These are phyloP conservation scores for Gavialis gangeticus DNA, from an alignment of 2,113 vertebrate genomes.

Conservation along the genomic window DNA sequence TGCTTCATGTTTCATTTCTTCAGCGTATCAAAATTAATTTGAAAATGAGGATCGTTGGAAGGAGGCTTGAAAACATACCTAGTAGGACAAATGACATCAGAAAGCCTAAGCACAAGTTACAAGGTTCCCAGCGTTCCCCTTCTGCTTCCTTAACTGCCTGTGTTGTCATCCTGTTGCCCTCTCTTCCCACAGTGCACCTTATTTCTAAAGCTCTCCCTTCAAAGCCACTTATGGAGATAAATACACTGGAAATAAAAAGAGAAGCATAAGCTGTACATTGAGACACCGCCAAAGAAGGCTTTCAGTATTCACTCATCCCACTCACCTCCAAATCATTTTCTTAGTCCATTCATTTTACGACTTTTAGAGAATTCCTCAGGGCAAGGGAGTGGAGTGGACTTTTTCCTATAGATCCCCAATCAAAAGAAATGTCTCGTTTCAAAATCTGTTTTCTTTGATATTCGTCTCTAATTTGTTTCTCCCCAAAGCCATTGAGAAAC, in stretches of 20 bases:
- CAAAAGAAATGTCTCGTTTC: neutral
- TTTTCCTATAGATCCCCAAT: neutral
- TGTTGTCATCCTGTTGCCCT: too few species aligned
- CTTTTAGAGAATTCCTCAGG: neutral
- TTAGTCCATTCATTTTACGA: neutral
- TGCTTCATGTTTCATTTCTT: neutral
- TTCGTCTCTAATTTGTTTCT: neutral
- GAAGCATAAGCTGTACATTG: neutral
- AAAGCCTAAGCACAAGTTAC: neutral
- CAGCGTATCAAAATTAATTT: neutral
- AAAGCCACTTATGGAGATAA: neutral
- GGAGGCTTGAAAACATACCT: neutral
- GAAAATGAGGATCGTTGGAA: neutral
- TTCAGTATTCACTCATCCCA: neutral
- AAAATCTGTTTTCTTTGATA: neutral
- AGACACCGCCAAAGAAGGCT: neutral
- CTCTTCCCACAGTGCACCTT: neutral
- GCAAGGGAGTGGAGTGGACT: neutral
- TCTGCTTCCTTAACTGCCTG: neutral
- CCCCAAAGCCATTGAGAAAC: neutral
- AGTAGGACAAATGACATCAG: neutral
- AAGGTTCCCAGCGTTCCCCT: neutral
- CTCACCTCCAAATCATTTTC: neutral
- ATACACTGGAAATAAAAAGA: neutral
- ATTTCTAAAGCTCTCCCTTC: neutral